Base-by-base conservation (phyloP, 2,888 invertebrate genomes). In the Eugnorisma glareosa region DNA sequence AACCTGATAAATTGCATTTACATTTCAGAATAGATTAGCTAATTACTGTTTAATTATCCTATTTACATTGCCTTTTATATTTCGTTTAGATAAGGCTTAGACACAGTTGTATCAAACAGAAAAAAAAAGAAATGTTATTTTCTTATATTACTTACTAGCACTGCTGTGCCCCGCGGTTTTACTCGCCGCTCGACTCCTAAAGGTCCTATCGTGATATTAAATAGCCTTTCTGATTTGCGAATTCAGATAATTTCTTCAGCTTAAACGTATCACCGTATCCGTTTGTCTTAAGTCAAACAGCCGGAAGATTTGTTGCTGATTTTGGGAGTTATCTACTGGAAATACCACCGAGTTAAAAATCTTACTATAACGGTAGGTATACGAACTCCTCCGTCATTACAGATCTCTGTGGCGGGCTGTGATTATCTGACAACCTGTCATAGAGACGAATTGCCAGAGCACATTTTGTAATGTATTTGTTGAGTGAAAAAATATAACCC, bases 1-100 rank as follows among this genome's bases (percentile, higher is more conserved):
- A 61, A 45, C 40, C 35, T 67, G 13, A 51, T 35, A 10, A 64
- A 35, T 48, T 48, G 31, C 40, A 21, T 77, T 69, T 83, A 78
- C n/a, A 83, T 77, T 83, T 28, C 24, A 54, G 67, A 48, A 68
- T 72, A 45, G 40, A 73, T 82, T 45, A 51, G 43, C 7, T 51
- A 37, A 64, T 69, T 28, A 73, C 7, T 40, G 28, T 31, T 64
- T 57, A 15, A 72, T 40, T 72, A 28, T 40, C 18, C 18, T 35
- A 21, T 78, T 78, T 57, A 57, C 73, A 40, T 28, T 66, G 24
- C 4, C 6, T n/a, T n/a, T n/a, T n/a, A n/a, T n/a, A n/a, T 64
- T 54, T 11, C n/a, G 24, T 10, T 24, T 28, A 51, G 28, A 35
- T 79, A 37, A 78, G 51, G 28, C 5, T 24, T 59, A 13, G 67